phyloP scores from a whole-genome alignment of 2,888 invertebrate genomes.

The Choristoneura rosaceana region DNA sequence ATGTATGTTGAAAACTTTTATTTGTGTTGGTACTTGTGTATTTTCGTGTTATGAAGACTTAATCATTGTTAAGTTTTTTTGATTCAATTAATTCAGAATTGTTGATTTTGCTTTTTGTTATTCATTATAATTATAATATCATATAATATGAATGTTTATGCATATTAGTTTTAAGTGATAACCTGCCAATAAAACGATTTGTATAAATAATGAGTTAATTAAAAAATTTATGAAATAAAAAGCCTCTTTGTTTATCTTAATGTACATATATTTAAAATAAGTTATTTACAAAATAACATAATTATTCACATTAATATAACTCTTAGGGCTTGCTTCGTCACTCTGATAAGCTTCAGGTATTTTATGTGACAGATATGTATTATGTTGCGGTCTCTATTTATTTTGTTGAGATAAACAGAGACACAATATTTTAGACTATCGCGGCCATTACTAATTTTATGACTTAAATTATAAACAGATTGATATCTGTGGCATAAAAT shows the following conservation, averaged over 20 bases:
- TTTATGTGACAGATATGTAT: no score
- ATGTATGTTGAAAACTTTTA: not conserved
- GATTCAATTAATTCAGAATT: slow-evolving; percentile 1
- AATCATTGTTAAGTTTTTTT: slow-evolving; percentile 11
- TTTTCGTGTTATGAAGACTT: not conserved
- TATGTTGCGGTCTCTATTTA: no score
- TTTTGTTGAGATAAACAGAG: no score
- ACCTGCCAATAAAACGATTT: slow-evolving; percentile 14
- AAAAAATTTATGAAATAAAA: slow-evolving; percentile 20
- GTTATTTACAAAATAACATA: slow-evolving; percentile 37
- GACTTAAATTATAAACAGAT: no score
- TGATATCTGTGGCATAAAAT: no score
- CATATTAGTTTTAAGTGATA: slow-evolving; percentile 30
- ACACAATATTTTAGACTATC: no score
- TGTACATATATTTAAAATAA: slow-evolving; percentile 33
- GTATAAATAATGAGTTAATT: slow-evolving; percentile 12
- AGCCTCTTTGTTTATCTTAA: slow-evolving; percentile 17
- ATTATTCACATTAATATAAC: slow-evolving; percentile 24
- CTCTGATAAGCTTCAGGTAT: no score
- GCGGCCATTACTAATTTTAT: no score
- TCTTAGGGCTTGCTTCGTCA: not conserved
- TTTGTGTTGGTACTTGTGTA: not conserved
- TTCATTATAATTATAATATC: not conserved
- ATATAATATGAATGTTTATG: not conserved
- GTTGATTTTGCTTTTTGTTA: slow-evolving; percentile 18